Evolutionary conservation across 2,888 invertebrate species (phyloP).

Genomic region (Atrina japonica): DNA sequence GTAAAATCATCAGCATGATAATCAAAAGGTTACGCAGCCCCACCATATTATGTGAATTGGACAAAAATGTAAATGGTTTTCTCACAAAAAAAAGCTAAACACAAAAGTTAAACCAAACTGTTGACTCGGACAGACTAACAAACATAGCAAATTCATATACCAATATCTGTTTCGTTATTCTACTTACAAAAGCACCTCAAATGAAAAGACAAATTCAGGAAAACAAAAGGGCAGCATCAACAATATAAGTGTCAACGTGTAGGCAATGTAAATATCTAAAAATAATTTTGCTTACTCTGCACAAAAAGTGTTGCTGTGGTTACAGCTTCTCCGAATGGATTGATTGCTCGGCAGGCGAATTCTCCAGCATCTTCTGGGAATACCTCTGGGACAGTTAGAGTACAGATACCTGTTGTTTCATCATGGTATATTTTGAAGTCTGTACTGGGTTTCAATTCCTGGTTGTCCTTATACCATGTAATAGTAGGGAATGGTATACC

Average conservation of each 20-base stretch:
- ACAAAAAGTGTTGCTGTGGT: conserved; percentile 83
- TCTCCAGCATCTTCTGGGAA: conserved; percentile 98
- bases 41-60: no score
- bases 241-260: no score
- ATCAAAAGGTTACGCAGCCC: no score
- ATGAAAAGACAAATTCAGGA: no score
- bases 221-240: no score
- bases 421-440: conserved; percentile 72
- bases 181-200: no score
- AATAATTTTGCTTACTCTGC: conserved; percentile 69
- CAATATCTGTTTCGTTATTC: neutral
- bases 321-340: conserved; percentile 96
- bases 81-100: neutral
- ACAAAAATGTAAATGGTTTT: no score
- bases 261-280: no score
- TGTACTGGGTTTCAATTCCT: conserved; percentile 65
- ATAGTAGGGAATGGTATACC: conserved; percentile 74
- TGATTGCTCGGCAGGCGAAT: conserved; percentile 96
- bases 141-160: no score
- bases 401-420: conserved; percentile 81
- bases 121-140: neutral
- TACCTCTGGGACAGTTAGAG: conserved; percentile 96
- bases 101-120: no score
- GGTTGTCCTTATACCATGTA: conserved; percentile 75
- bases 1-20: no score